These are phyloP conservation scores for Halocaridina rubra DNA, from an alignment of 2,888 invertebrate species.

Conservation along the genomic window DNA sequence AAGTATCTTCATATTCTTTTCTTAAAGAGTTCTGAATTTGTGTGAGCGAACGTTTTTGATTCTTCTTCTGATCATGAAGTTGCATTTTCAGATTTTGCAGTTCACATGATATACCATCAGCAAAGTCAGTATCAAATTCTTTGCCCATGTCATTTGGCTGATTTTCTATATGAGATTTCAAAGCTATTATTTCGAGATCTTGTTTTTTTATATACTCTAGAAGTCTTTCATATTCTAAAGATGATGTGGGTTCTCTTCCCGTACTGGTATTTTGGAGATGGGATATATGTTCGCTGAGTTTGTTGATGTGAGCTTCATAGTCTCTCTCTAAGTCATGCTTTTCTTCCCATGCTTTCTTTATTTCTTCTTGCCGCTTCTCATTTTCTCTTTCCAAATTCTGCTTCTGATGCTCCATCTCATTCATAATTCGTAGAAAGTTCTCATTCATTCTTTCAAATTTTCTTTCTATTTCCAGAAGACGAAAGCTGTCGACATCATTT, in stretches of 20 bases:
- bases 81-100: constrained; percentile 20
- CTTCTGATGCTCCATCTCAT: constrained; percentile 50
- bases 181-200: constrained; percentile 18
- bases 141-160: not conserved
- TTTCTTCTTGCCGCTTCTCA: constrained; percentile 34
- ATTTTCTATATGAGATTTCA: constrained; percentile 14
- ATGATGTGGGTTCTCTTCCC: not conserved
- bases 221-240: constrained; percentile 10
- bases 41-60: constrained; percentile 28
- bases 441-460: constrained; percentile 50
- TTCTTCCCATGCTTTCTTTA: constrained; percentile 54
- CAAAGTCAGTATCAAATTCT: constrained; percentile 5
- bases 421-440: constrained; percentile 28
- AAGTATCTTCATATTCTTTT: constrained; percentile 28
- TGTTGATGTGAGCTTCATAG: constrained; percentile 30
- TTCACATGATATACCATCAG: constrained; percentile 26
- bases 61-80: constrained; percentile 22
- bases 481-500: constrained; percentile 49
- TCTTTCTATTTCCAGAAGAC: constrained; percentile 38
- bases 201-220: constrained; percentile 19
- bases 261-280: constrained; percentile 3
- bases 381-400: constrained; percentile 31
- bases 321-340: constrained; percentile 24
- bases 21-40: constrained; percentile 24
- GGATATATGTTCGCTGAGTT: constrained; percentile 17